Evolutionary conservation across 1,140 invertebrate genomes (phyloP).

Genomic region (Tribolium castaneum): DNA sequence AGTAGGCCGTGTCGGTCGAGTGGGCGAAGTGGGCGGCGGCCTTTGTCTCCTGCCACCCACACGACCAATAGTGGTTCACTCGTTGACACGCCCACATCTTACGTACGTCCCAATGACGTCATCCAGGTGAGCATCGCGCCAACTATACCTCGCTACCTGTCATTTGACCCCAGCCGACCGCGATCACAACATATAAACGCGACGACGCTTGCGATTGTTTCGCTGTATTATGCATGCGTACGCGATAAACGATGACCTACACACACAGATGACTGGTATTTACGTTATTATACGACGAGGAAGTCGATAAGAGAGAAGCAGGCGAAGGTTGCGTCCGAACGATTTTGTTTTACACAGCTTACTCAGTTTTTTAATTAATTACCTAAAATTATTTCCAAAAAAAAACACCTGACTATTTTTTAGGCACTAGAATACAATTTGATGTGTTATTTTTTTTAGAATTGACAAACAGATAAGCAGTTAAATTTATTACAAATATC

Average conservation of each 20-base stretch:
- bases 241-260: not conserved
- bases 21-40: conserved; percentile 39
- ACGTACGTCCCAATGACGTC: conserved; percentile 46
- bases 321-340: not conserved
- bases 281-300: not conserved
- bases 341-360: no score
- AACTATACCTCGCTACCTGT: conserved; percentile 26
- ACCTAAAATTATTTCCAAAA: not conserved
- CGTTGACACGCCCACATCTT: conserved; percentile 43
- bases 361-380: no score
- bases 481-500: not conserved
- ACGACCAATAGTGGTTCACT: conserved; percentile 45
- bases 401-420: not conserved
- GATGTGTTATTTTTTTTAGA: no score
- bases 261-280: not conserved
- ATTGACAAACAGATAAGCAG: no score
- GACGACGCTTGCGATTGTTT: not conserved
- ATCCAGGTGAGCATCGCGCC: conserved; percentile 22
- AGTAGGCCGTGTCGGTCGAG: conserved; percentile 7
- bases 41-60: conserved; percentile 48
- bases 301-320: conserved; percentile 2
- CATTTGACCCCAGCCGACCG: conserved; percentile 38
- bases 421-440: no score
- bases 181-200: not conserved
- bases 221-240: not conserved